Conservation (phyloP, 2,797 vertebrate species). For the Paramormyrops hopkinsi region DNA sequence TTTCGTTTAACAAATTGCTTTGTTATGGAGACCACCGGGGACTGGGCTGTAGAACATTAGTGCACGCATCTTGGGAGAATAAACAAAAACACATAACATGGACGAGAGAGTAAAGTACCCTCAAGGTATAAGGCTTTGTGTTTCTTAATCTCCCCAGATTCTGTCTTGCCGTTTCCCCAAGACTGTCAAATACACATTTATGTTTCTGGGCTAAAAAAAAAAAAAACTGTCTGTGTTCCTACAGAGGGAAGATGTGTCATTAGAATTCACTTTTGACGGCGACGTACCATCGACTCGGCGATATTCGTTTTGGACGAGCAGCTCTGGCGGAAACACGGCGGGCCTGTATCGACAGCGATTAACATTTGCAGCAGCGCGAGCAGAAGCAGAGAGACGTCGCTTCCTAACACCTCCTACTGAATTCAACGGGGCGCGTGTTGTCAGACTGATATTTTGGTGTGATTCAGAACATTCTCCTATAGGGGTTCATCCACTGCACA, state of each 20-base stretch:
- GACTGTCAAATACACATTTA: neutral
- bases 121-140: neutral
- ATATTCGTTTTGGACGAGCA: neutral
- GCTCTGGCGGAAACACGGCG: neutral
- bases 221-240: neutral
- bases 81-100: constrained; percentile 11
- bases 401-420: neutral
- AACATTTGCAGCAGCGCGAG: neutral
- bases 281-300: neutral
- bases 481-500: neutral
- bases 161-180: neutral
- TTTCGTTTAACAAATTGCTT: constrained; percentile 45
- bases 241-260: neutral
- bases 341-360: neutral
- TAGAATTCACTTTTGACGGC: neutral
- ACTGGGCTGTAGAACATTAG: constrained; percentile 15
- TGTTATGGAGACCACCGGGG: constrained; percentile 38
- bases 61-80: constrained; percentile 15
- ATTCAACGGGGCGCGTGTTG: neutral
- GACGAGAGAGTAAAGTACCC: neutral
- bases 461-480: constrained; percentile 1
- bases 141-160: neutral
- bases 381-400: neutral
- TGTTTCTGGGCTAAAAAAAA: neutral
- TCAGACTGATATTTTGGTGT: constrained; percentile 5